A percentile compares a stretch with the other conserved stretches of the same genome.
Conservation (phyloP, 2,113 vertebrate species). For the Neoarius graeffei region DNA sequence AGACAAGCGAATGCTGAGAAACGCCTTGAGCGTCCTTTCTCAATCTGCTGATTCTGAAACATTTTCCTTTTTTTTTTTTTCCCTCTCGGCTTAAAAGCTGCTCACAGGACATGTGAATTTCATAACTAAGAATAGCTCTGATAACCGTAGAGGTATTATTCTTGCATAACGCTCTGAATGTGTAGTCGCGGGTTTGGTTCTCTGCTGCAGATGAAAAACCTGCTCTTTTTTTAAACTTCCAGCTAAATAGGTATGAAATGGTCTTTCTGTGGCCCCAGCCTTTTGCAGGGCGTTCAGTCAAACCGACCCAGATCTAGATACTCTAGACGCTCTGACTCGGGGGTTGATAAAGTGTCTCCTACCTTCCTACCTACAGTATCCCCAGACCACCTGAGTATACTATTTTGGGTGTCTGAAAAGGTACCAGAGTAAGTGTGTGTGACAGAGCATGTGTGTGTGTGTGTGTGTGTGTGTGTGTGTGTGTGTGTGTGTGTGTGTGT, state of each 20-base stretch:
- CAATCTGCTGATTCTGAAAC: conserved; percentile 1
- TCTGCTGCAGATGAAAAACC: neutral
- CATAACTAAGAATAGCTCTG: neutral
- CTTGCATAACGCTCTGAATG: neutral
- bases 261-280: conserved; percentile 21
- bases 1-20: neutral
- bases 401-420: conserved; percentile 35
- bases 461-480: conserved; percentile 26
- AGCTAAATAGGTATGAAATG: conserved; percentile 24
- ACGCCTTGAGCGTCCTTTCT: neutral
- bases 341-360: conserved; percentile 21
- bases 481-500: conserved; percentile 26
- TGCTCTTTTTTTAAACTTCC: neutral
- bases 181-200: neutral
- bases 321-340: conserved; percentile 14
- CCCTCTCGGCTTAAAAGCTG: neutral
- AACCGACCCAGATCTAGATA: conserved; percentile 46
- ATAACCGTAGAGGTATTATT: neutral
- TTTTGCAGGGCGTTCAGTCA: conserved; percentile 47
- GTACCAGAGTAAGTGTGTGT: conserved; percentile 38
- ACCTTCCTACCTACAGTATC: conserved; percentile 3
- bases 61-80: neutral
- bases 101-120: neutral
- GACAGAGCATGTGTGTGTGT: conserved; percentile 12
- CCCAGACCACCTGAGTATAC: neutral